These are phyloP conservation scores for Lasius fuliginosus DNA, from an alignment of 2,888 invertebrate genomes.

Conservation along the genomic window DNA sequence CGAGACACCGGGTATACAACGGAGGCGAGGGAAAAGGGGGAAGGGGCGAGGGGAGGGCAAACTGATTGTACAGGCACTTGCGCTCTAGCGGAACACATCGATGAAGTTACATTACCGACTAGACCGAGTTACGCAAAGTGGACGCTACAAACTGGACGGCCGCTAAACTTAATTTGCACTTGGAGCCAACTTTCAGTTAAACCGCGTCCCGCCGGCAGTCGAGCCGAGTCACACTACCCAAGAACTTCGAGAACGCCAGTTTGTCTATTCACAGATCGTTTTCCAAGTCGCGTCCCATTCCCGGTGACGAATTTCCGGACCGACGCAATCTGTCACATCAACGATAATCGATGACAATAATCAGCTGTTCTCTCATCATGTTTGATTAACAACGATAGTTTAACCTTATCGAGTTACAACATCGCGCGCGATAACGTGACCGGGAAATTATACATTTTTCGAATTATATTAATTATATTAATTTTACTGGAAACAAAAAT, in stretches of 20 bases:
- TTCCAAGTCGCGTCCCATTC: slow-evolving; percentile 75
- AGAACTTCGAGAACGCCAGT: slow-evolving; percentile 76
- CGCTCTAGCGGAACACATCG: slow-evolving; percentile 84
- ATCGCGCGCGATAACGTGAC: not conserved
- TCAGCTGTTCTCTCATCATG: not conserved
- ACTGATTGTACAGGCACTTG: slow-evolving; percentile 84
- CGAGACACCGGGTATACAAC: slow-evolving; percentile 60
- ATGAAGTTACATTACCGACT: slow-evolving; percentile 85
- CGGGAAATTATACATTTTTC: not conserved
- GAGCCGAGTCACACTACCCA: slow-evolving; percentile 63
- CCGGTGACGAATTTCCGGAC: slow-evolving; percentile 51
- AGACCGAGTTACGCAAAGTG: slow-evolving; percentile 85
- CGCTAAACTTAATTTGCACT: slow-evolving; percentile 84
- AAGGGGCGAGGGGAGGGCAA: slow-evolving; percentile 76
- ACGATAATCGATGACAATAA: not conserved
- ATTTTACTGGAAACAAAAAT: not conserved
- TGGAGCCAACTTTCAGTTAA: slow-evolving; percentile 82
- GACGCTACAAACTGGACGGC: slow-evolving; percentile 82
- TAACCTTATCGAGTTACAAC: not conserved
- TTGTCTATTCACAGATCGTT: slow-evolving; percentile 79
- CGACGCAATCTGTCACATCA: slow-evolving; percentile 1
- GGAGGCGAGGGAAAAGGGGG: slow-evolving; percentile 58
- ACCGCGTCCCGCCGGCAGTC: slow-evolving; percentile 77
- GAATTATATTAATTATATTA: not conserved
- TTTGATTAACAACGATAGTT: not conserved